These are phyloP conservation scores for Dynastes tityus DNA, from an alignment of 2,888 invertebrate genomes.

Conservation along the genomic window DNA sequence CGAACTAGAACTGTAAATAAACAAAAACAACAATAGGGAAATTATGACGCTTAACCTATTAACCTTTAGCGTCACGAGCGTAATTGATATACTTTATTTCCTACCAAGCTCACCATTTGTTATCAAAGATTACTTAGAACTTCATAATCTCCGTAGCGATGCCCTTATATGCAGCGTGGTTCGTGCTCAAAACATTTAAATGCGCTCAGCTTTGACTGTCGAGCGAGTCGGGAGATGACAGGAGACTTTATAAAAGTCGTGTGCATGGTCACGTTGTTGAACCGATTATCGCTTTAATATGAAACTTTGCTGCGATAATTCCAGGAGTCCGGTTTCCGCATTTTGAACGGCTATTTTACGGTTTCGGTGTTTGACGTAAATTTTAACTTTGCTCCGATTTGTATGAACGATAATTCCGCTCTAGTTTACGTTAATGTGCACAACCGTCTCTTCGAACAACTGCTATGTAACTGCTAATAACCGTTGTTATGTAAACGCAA, in stretches of 20 bases:
- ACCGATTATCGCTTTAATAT: slow-evolving; percentile 5
- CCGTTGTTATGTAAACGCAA: too few species aligned
- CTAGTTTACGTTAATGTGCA: slow-evolving; percentile 9
- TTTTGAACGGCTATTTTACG: slow-evolving; percentile 14
- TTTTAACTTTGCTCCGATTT: slow-evolving; percentile 11
- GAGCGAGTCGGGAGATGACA: slow-evolving; percentile 7
- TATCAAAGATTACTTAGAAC: slow-evolving; percentile 6
- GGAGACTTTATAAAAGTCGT: slow-evolving; percentile 18
- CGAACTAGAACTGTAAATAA: not conserved
- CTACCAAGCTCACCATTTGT: not conserved
- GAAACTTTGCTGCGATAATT: slow-evolving; percentile 20
- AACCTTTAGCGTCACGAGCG: slow-evolving; percentile 4
- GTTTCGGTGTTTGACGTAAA: slow-evolving; percentile 20
- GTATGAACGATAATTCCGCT: not conserved
- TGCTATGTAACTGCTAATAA: too few species aligned
- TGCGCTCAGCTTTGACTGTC: slow-evolving; percentile 12
- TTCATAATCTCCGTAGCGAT: not conserved
- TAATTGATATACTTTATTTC: slow-evolving; percentile 22
- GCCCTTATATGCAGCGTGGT: slow-evolving; percentile 10
- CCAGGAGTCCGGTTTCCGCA: slow-evolving; percentile 18
- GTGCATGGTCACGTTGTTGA: slow-evolving; percentile 18
- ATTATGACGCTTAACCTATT: slow-evolving; percentile 9
- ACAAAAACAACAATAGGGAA: slow-evolving; percentile 7
- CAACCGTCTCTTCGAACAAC: not conserved
- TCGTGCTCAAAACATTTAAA: slow-evolving; percentile 14